These are phyloP conservation scores for Rhopalosiphum nymphaeae DNA, from an alignment of 2,888 invertebrate genomes.

Conservation along the genomic window DNA sequence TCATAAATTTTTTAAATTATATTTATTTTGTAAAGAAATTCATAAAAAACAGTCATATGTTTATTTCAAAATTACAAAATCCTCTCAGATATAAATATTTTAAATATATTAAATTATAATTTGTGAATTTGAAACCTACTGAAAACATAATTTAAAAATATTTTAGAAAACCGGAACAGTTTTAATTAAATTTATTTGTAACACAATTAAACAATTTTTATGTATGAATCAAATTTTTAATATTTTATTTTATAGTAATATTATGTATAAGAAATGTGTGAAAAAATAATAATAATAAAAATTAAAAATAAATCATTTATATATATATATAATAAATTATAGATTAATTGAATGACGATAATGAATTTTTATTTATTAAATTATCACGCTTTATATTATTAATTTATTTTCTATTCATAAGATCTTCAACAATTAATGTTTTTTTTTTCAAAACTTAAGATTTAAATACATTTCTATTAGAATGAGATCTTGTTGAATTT, in stretches of 20 bases:
- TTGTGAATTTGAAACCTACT: not conserved
- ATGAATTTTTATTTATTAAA: not conserved
- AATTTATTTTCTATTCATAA: not conserved
- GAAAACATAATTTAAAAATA: not conserved
- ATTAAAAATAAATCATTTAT: no score
- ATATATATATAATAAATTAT: no score
- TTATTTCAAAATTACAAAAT: not conserved
- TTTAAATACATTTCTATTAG: not conserved
- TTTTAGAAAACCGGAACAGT: not conserved
- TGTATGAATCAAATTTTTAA: not conserved
- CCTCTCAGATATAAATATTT: not conserved
- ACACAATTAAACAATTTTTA: not conserved
- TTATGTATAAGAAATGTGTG: not conserved
- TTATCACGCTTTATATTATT: not conserved
- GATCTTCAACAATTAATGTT: not conserved
- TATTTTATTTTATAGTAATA: not conserved
- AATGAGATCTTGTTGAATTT: not conserved
- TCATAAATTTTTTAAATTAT: not conserved
- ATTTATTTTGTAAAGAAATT: not conserved
- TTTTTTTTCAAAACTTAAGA: not conserved
- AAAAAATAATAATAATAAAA: not conserved
- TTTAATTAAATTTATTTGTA: not conserved
- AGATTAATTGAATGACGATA: not conserved
- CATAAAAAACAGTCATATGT: not conserved
- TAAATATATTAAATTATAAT: not conserved